Evolutionary conservation across 2,797 vertebrate genomes (phyloP).

Genomic region (Cichlasoma orientale): DNA sequence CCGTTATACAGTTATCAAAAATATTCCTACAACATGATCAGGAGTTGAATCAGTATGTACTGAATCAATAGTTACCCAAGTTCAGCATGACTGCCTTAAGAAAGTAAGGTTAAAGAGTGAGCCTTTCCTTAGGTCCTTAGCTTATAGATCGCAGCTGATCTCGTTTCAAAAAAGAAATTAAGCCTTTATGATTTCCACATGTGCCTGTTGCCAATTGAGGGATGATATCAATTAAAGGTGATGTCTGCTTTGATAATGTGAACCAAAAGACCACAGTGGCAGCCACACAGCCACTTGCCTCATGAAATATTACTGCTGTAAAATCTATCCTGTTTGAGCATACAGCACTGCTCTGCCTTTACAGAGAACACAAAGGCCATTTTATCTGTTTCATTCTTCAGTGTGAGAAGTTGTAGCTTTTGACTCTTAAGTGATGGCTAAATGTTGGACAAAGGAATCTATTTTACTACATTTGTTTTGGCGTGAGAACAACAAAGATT

Average conservation of each 20-base stretch:
- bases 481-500: neutral
- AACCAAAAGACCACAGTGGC: conserved; percentile 63
- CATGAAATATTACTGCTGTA: conserved; percentile 72
- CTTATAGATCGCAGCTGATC: conserved; percentile 1
- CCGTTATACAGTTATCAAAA: neutral
- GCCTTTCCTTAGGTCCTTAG: neutral
- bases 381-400: neutral
- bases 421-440: neutral
- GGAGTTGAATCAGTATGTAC: neutral
- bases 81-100: conserved; percentile 17
- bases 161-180: conserved; percentile 44
- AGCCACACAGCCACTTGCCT: conserved; percentile 55
- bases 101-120: conserved; percentile 20
- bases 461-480: conserved; percentile 15
- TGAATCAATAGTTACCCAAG: conserved; percentile 43
- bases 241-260: conserved; percentile 69
- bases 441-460: conserved; percentile 19
- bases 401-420: neutral
- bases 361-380: conserved; percentile 10
- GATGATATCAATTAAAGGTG: conserved; percentile 77
- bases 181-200: conserved; percentile 56
- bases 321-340: conserved; percentile 67
- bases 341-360: conserved; percentile 50
- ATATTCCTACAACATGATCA: neutral
- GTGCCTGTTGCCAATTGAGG: conserved; percentile 65